Conservation (phyloP, 2,888 invertebrate genomes). For the Auanema sp. region DNA sequence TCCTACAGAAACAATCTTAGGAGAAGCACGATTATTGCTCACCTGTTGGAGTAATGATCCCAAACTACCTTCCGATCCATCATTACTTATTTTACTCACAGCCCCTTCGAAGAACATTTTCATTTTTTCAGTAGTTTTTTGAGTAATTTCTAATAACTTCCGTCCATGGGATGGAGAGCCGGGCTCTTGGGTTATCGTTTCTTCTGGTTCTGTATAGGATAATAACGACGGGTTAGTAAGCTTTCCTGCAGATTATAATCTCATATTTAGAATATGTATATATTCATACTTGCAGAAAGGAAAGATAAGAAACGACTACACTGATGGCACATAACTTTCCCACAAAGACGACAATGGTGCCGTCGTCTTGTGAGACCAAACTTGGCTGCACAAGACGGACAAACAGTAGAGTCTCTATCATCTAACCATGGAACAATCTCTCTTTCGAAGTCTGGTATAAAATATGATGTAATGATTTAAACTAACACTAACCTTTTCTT, state of each 20-base stretch:
- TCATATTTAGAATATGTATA: no score
- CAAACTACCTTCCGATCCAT: constrained; percentile 67
- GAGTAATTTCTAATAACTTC: constrained; percentile 28
- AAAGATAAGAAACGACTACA: constrained; percentile 62
- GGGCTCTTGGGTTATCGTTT: constrained; percentile 30
- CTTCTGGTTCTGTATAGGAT: constrained; percentile 28
- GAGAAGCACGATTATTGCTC: constrained; percentile 17
- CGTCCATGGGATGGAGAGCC: constrained; percentile 14
- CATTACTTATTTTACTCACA: constrained; percentile 28
- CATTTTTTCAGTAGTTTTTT: constrained; percentile 36
- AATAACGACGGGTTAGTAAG: constrained; percentile 70
- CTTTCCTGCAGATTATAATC: constrained; percentile 68
- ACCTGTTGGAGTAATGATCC: constrained; percentile 67
- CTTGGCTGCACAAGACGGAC: constrained; percentile 85
- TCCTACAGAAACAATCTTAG: constrained; percentile 67
- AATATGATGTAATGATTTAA: not conserved
- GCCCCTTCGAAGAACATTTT: constrained; percentile 34
- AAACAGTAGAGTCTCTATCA: constrained; percentile 83
- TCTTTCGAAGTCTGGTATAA: constrained; percentile 71
- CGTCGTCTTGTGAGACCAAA: constrained; percentile 81
- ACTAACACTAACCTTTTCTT: constrained; percentile 57
- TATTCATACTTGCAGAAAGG: constrained; percentile 52
- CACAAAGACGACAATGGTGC: constrained; percentile 89
- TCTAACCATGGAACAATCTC: constrained; percentile 86
- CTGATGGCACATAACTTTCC: constrained; percentile 55